These are phyloP conservation scores for Phoenicopterus ruber DNA, from an alignment of 2,113 vertebrate species.

Conservation along the genomic window DNA sequence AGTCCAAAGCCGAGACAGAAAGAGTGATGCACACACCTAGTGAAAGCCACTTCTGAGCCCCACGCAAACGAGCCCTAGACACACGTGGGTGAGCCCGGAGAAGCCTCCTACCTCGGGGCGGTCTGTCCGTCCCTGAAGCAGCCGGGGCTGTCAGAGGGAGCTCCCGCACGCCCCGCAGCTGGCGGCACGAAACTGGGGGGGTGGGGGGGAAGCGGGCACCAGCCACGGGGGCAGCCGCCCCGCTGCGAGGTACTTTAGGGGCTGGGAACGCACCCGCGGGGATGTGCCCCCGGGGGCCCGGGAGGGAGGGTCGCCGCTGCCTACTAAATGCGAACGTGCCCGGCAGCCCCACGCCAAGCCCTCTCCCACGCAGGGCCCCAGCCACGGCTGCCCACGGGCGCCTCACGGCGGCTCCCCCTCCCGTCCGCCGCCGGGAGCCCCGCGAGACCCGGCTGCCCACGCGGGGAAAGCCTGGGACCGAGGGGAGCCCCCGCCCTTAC, in stretches of 20 bases:
- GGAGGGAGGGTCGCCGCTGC: background rate
- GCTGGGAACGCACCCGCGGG: too few relatives aligned
- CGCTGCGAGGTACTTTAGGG: too few relatives aligned
- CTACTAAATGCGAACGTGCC: background rate
- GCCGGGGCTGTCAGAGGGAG: background rate
- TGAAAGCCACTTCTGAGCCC: rapidly evolving
- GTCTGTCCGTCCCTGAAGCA: rapidly evolving
- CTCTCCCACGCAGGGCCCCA: background rate
- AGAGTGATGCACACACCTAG: too few relatives aligned
- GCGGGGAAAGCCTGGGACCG: background rate
- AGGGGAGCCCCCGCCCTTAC: conserved; percentile 14
- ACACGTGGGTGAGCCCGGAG: rapidly evolving
- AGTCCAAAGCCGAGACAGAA: background rate
- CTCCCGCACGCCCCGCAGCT: background rate
- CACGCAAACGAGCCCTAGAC: background rate
- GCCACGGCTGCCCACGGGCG: background rate
- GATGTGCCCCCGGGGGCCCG: too few relatives aligned
- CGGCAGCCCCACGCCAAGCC: background rate
- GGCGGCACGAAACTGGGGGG: rapidly evolving
- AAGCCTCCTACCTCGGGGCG: background rate
- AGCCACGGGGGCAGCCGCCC: background rate
- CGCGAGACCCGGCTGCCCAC: background rate
- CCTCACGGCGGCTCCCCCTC: background rate
- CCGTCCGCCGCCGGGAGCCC: background rate
- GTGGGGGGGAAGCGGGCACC: background rate